Evolutionary conservation across 2,113 vertebrate species (phyloP).

Genomic region (Thomomys bottae): DNA sequence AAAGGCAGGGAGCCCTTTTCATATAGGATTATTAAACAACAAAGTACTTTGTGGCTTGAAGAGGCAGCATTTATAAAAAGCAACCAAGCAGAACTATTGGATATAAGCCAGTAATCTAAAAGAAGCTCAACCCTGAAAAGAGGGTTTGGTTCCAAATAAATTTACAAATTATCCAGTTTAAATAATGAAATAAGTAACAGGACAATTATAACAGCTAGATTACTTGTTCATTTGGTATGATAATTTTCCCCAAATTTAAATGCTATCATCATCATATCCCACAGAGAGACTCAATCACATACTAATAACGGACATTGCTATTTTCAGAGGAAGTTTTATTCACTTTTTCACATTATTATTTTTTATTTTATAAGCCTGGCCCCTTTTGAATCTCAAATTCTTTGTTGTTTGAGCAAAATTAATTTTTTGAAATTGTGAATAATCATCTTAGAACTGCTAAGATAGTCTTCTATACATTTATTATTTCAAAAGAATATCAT

Average conservation of each 20-base stretch:
- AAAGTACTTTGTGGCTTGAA: not conserved
- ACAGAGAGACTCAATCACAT: not conserved
- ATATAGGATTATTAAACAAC: not conserved
- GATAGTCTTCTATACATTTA: not conserved
- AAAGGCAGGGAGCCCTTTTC: not conserved
- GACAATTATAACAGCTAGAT: not conserved
- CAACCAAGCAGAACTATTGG: not conserved
- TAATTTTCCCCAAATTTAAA: conserved; percentile 9
- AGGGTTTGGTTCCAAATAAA: conserved; percentile 17
- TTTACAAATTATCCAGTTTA: conserved; percentile 22
- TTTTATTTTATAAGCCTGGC: not conserved
- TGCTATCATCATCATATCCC: not conserved
- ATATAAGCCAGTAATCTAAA: not conserved
- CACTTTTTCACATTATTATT: not conserved
- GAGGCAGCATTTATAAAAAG: not conserved
- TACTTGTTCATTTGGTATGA: conserved; percentile 48
- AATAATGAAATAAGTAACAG: conserved; percentile 44
- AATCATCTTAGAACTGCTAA: not conserved
- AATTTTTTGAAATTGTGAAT: not conserved
- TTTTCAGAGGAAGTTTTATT: conserved; percentile 7
- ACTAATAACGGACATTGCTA: not conserved
- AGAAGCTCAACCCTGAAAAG: not conserved
- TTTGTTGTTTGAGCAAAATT: not conserved
- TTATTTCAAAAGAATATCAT: not conserved
- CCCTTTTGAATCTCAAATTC: not conserved